Evolutionary conservation across 2,888 invertebrate species (phyloP), one percentile per base, ranked within the genome.

Genomic region (Amiota minor): DNA sequence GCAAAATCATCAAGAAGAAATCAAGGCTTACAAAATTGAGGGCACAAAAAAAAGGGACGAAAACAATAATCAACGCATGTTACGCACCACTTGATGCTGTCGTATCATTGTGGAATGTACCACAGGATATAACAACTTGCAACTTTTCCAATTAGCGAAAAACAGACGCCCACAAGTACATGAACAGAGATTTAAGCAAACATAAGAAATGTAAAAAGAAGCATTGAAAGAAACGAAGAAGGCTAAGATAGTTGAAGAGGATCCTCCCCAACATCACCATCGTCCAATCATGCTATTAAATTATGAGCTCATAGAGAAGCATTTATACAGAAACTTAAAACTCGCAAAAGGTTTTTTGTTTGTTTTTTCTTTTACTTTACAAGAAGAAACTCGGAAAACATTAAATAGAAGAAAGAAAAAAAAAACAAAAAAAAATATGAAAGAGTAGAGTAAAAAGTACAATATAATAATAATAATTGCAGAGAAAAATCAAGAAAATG

Each of bases 101-200:
- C 45, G 18, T 65, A 35, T 35, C 4, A 35, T 35, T 65, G 20
- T 23, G 18, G n/a, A 64, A 8, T 35, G 50, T 47, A 67, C 18
- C 47, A 49, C 20, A 20, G 77, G 76, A 75, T n/a, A 80, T 80
- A 73, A 64, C 64, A 85, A 84, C 84, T 83, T 82, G 78, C 81
- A 86, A 86, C 86, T 86, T 86, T 86, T 86, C 86, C 86, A 86
- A 86, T 86, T 86, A 86, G 87, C 85, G 86, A 75, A 80, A 81
- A 85, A 82, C 76, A 81, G 72, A 75, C 78, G 76, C 16, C 16
- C 59, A 0, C 46, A 49, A 47, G 59, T 11, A 18, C 79, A 74
- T 77, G 75, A 75, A 83, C 77, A 35, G 35, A 35, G 35, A 35
- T 35, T 35, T 6, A 35, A 35, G 35, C 35, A 35, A 35, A 35